Base-by-base conservation (phyloP, 2,888 invertebrate species). In the Ophonus ardosiacus region DNA sequence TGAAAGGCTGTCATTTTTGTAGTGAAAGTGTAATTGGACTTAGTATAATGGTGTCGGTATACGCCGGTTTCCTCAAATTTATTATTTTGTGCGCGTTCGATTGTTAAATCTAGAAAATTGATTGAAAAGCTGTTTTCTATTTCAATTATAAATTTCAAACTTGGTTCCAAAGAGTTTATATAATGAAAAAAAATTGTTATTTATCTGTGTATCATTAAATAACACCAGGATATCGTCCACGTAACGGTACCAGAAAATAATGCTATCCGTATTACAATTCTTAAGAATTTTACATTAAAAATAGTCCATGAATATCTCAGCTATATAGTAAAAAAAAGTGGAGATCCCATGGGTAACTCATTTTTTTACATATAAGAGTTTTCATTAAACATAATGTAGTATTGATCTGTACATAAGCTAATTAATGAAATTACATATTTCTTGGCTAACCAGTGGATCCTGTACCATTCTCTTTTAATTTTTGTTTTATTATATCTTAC, bases 221-320 rank as follows among this genome's bases (percentile, higher is more conserved):
- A 68, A 21, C 40, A 40, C 6, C 21, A 65, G 10, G 6, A 65
- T 7, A 40, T 40, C 40, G 7, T 40, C 6, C 7, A 40, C 40
- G 7, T 40, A 43, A 43, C 7, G 43, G 5, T 43, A 43, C 43
- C 7, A 43, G 8, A n/a, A n/a, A n/a, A 43, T 43, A 3, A 43
- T 6, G 5, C 5, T 43, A 3, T 24, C 5, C 21, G 21, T 43
- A 43, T 6, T 3, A 7, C 40, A 7, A 40, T 40, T 40, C 7
- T 40, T 40, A 7, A 40, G 7, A 65, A 65, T 5, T 3, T 7
- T 65, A 10, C 17, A 2, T 65, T 65, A 7, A 18, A 65, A 21
- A 3, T 5, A 65, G 10, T 65, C 18, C 65, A 65, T 65, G 24
- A 65, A 65, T 18, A 65, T 65, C 17, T 65, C 65, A 6, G 65